A percentile compares a stretch with the other conserved stretches of the same genome.
Conservation (phyloP, 1,140 invertebrate genomes). For the Octopus bimaculoides region DNA sequence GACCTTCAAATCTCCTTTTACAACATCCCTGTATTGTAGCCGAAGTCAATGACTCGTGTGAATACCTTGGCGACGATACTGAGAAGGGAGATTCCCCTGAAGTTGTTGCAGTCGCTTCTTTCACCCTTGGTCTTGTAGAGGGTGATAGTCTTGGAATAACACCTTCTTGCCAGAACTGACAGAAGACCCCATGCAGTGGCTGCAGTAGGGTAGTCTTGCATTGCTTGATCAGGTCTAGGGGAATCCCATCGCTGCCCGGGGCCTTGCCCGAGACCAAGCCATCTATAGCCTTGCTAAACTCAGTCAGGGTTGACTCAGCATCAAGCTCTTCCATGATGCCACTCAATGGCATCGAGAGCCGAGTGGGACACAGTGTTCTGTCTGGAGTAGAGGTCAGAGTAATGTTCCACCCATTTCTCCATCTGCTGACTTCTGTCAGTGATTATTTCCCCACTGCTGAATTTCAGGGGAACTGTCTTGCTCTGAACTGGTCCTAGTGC, state of each 20-base stretch:
- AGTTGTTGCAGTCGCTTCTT: no score
- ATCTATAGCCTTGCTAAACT: constrained; percentile 20
- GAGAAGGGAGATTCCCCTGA: no score
- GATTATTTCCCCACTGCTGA: neutral
- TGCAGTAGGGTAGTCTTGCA: constrained; percentile 8
- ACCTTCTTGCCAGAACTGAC: constrained; percentile 18
- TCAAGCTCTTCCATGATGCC: constrained; percentile 11
- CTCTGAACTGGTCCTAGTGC: constrained; percentile 17
- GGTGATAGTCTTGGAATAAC: constrained; percentile 14
- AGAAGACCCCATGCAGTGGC: constrained; percentile 11
- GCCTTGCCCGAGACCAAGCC: constrained; percentile 18
- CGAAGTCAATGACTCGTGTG: no score
- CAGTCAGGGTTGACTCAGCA: neutral
- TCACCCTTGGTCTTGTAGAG: constrained; percentile 11
- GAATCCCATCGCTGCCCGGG: constrained; percentile 15
- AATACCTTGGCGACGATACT: no score
- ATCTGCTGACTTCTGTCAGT: constrained; percentile 19
- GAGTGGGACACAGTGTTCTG: constrained; percentile 15
- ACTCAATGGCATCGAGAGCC: neutral
- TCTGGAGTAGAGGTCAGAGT: constrained; percentile 19
- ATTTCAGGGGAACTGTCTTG: constrained; percentile 11
- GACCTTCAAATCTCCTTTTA: no score
- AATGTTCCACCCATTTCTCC: constrained; percentile 25
- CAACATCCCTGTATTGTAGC: no score
- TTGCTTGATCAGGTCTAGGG: constrained; percentile 15